These are phyloP conservation scores for Spongilla lacustris DNA, from an alignment of 37 sponge, comb jelly and placozoan species.

Conservation along the genomic window DNA sequence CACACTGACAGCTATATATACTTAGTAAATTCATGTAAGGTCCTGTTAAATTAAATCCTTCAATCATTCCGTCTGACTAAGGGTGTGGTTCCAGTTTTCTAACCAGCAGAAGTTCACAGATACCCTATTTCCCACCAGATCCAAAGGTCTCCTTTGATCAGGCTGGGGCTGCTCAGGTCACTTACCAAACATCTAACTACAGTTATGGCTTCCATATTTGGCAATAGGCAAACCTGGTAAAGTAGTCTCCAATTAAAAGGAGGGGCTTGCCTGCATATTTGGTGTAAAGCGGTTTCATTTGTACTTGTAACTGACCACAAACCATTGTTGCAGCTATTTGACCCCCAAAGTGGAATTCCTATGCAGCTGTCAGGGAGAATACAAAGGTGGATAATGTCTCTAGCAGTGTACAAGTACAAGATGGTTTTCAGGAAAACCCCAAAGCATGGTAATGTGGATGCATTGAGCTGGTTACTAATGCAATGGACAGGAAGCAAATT, in stretches of 20 bases:
- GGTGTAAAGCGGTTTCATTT: not conserved
- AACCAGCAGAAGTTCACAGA: too few species aligned
- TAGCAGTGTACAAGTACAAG: not conserved
- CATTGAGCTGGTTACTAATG: not conserved
- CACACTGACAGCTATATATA: too few species aligned
- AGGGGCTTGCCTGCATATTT: conserved; percentile 11
- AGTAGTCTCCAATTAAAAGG: conserved; percentile 33
- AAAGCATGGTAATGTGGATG: not conserved
- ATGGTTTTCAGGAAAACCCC: not conserved
- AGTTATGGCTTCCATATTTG: too few species aligned
- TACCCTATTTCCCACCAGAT: too few species aligned
- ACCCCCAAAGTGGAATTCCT: not conserved
- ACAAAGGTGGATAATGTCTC: not conserved
- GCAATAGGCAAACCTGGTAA: too few species aligned
- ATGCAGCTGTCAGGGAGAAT: not conserved
- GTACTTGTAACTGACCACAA: not conserved
- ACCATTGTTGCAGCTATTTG: not conserved
- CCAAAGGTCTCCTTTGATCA: too few species aligned
- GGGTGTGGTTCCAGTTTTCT: too few species aligned
- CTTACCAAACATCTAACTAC: too few species aligned
- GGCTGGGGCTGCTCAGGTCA: too few species aligned
- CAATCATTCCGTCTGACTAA: too few species aligned
- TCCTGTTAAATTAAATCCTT: too few species aligned
- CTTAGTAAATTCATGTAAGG: too few species aligned
- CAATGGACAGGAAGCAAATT: not conserved